Base-by-base conservation (phyloP, 2,113 vertebrate genomes). In the Scytalopus superciliaris region DNA sequence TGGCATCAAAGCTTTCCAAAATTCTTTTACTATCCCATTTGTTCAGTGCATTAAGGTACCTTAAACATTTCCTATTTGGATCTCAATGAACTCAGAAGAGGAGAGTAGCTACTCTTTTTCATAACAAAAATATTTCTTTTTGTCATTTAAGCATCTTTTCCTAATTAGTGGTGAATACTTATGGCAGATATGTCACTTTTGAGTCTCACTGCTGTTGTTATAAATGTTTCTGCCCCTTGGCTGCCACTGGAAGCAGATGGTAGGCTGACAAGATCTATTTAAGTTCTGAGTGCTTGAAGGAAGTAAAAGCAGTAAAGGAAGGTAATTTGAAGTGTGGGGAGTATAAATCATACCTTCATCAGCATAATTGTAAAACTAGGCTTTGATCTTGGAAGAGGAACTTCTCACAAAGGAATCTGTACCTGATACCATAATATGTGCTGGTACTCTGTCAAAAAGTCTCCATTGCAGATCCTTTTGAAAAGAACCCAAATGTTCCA, bases 181-280 rank as follows among this genome's bases (percentile, higher is more conserved):
- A 40, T 25, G 40, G 42, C 85, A 90, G 35, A 52, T 30, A 63
- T 19, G 35, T 53, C 8, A 77, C 64, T 92, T 93, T 47, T 60
- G 19, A 92, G 37, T 67, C 68, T 90, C 60, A 52, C 30, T 85
- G 50, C 25, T 89, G 40, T 25, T 91, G 55, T 89, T 84, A 84
- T 49, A 95, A 72, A 90, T 84, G 28, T 80, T 44, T 92, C 47
- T 83, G 82, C 56, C 87, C 86, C 72, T 85, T 96, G 82, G 75
- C 85, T 96, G 82, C 68, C 39, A 84, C 73, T 87, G 78, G 64
- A 95, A 97, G 82, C 87, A 96, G 88, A 90, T 92, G 82, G 79
- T 86, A 88, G 79, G 50, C 52, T 96, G 82, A 88, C 90, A 96
- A 95, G 87, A 88, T 94, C 84, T 96, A 93, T 96, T 93, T 95